Percentiles rank a stretch among this genome's conserved stretches.
These are phyloP conservation scores for Polyodon spathula DNA, from an alignment of 2,113 vertebrate genomes.

Conservation along the genomic window DNA sequence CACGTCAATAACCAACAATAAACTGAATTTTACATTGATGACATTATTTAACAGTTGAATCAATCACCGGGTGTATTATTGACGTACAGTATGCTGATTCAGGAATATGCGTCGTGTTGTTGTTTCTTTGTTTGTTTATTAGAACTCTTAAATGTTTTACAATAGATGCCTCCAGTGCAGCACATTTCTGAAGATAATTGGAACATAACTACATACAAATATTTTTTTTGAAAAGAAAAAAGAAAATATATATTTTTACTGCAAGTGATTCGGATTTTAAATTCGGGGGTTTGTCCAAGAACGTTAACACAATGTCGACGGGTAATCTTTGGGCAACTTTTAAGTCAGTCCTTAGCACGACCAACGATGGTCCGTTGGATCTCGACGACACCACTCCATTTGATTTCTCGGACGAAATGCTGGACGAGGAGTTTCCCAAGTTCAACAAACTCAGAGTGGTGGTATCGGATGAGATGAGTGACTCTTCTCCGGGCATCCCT, in stretches of 20 bases:
- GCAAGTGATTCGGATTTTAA: neutral
- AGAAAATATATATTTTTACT: neutral
- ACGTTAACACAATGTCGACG: conserved; percentile 56
- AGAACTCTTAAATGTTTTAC: neutral
- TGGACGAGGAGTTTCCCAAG: conserved; percentile 58
- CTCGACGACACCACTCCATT: conserved; percentile 78
- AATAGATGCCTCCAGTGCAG: neutral
- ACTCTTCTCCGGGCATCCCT: conserved; percentile 39
- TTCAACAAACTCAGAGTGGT: conserved; percentile 83
- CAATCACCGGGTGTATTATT: too few relatives aligned
- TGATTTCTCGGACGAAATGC: conserved; percentile 71
- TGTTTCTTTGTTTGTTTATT: neutral
- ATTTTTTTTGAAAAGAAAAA: neutral
- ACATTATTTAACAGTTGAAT: too few relatives aligned
- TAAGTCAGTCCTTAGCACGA: conserved; percentile 57
- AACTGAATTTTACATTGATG: too few relatives aligned
- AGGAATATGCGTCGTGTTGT: too few relatives aligned
- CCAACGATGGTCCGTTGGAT: conserved; percentile 38
- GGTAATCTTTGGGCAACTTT: conserved; percentile 61
- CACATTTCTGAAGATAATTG: neutral
- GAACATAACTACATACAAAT: neutral
- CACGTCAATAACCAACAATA: too few relatives aligned
- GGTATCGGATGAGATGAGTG: conserved; percentile 69
- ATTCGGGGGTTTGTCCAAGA: neutral
- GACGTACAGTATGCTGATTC: too few relatives aligned